phyloP scores from a whole-genome alignment of 2,797 vertebrate species.

The Malurus splendens region DNA sequence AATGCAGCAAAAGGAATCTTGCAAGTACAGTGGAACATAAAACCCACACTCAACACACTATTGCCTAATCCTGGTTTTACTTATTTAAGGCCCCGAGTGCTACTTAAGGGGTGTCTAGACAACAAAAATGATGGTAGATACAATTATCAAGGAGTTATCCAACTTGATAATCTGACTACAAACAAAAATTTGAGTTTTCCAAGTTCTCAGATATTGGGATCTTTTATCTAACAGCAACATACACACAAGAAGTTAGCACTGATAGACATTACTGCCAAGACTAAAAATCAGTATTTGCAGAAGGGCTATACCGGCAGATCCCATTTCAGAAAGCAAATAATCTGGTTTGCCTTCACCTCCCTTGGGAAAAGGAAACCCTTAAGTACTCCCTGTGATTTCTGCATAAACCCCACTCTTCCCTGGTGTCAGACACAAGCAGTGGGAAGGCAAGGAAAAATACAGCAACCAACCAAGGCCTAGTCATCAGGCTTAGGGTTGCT shows the following conservation, averaged over 20 bases:
- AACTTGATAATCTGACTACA: background rate
- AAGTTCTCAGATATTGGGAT: background rate
- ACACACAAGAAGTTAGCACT: background rate
- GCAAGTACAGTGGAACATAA: background rate
- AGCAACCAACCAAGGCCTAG: background rate
- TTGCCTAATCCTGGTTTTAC: background rate
- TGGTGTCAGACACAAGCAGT: background rate
- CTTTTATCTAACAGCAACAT: background rate
- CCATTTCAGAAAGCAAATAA: background rate
- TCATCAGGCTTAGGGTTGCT: background rate
- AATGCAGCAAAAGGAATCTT: background rate
- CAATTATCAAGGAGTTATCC: background rate
- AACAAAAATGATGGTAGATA: background rate
- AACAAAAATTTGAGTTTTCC: background rate
- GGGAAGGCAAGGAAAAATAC: background rate
- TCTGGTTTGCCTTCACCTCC: background rate
- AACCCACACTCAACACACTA: background rate
- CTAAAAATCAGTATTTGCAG: background rate
- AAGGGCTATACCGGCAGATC: background rate
- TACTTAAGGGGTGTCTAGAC: background rate
- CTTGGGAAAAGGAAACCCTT: background rate
- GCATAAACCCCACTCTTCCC: background rate
- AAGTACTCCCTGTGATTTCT: background rate
- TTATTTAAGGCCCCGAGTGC: background rate
- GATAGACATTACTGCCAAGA: background rate